Evolutionary conservation across 1,140 invertebrate species (phyloP).

Genomic region (Panagrolaimus sp.): DNA sequence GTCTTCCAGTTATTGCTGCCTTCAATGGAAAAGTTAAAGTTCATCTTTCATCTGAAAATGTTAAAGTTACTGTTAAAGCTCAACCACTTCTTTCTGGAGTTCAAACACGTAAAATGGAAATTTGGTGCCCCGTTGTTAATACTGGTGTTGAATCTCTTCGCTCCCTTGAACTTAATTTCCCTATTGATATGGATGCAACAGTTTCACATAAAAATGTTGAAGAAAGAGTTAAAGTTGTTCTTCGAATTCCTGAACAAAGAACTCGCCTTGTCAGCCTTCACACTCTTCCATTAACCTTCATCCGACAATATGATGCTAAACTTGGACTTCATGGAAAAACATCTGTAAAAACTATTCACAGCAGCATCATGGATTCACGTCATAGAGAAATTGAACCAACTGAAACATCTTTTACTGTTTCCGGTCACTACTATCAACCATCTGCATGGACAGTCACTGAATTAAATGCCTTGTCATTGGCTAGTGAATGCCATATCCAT

Average conservation of each 20-base stretch:
- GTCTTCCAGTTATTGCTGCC: conserved; percentile 31
- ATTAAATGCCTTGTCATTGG: too few relatives aligned
- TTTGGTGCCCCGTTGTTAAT: conserved; percentile 26
- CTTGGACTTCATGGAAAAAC: not conserved
- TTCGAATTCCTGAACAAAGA: conserved; percentile 30
- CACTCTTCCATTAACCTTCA: conserved; percentile 35
- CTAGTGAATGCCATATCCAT: too few relatives aligned
- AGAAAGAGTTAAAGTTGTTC: conserved; percentile 31
- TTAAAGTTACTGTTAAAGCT: conserved; percentile 12
- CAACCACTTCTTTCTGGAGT: conserved; percentile 20
- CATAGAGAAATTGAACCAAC: not conserved
- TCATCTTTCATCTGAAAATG: conserved; percentile 23
- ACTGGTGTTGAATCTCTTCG: conserved; percentile 37
- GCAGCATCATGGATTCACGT: not conserved
- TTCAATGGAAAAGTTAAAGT: conserved; percentile 33
- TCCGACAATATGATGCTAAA: conserved; percentile 19
- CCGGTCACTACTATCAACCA: too few relatives aligned
- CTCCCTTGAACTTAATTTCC: conserved; percentile 30
- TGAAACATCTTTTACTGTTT: too few relatives aligned
- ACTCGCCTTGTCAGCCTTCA: conserved; percentile 27
- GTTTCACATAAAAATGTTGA: conserved; percentile 28
- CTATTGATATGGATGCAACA: conserved; percentile 31
- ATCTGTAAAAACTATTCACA: conserved; percentile 1
- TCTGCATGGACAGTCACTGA: too few relatives aligned
- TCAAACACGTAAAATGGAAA: conserved; percentile 29